Base-by-base conservation (phyloP, 2,888 invertebrate genomes). In the Bembecia ichneumoniformis region DNA sequence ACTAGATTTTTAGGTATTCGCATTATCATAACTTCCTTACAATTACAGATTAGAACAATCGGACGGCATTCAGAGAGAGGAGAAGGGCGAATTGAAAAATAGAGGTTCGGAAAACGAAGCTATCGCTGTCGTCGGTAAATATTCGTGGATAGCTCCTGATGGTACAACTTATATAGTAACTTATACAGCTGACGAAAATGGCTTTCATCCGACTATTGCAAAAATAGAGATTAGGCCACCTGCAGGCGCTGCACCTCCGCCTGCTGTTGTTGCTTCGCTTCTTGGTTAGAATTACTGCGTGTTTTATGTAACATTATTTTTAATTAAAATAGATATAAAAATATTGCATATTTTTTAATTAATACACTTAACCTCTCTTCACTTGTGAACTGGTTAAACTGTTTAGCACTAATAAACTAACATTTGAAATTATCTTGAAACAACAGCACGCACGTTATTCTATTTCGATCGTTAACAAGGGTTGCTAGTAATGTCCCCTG, bases 101-200 rank as follows among this genome's bases (percentile, higher is more conserved):
- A 72, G 83, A 55, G 90, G 89, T 3, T 73, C 87, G 14, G 90
- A 90, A 46, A 83, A 89, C 48, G 90, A 90, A 63, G 81, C 84
- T 3, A 73, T 90, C 44, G 68, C 82, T 0, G 90, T 90, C n/a
- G 79, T 75, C 51, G 91, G 91, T 14, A 77, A 83, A 50, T 90
- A 84, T 71, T 79, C 87, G 15, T 91, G 89, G 79, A 71, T 88
- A 0, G 90, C 80, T 16, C 88, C 87, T 43, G 90, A 90, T 58
- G 90, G 90, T 3, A 79, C 86, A 17, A 76, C 75, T 0, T 91
- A 91, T 68, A 82, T 83, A 3, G 90, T 92, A 51, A 89, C 79
- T 40, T 90, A 90, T 69, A 68, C 84, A 16, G 90, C 90, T 36
- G 90, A 90, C 51, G 86, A 87, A 51, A 86, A 86, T 49, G 87